A percentile compares a stretch with the other conserved stretches of the same genome.
Conservation (phyloP, 2,113 vertebrate genomes). For the Dasyornis broadbenti region DNA sequence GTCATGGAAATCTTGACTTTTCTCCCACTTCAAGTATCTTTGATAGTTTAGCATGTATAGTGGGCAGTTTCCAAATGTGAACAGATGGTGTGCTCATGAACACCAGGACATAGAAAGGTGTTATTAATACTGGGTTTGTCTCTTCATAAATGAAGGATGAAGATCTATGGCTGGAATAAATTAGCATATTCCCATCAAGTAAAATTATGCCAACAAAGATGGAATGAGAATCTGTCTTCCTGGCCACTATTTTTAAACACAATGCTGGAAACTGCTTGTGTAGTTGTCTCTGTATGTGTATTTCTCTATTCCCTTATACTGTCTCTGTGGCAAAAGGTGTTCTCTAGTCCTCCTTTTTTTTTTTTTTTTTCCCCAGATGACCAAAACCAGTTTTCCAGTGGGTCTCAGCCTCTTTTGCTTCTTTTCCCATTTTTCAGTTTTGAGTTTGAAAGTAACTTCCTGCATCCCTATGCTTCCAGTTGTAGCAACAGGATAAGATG, state of each 20-base stretch:
- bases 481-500: not conserved
- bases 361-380: not conserved
- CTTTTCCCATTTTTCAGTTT: not conserved
- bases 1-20: constrained; percentile 16
- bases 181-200: not conserved
- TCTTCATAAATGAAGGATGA: not conserved
- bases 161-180: not conserved
- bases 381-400: not conserved
- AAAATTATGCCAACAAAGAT: not conserved
- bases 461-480: not conserved
- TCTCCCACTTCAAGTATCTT: not conserved
- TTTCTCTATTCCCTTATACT: not conserved
- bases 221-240: not conserved
- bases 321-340: not conserved
- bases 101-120: not conserved
- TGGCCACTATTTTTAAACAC: not conserved
- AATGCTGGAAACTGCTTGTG: not conserved
- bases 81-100: not conserved
- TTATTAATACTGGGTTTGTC: not conserved
- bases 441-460: not conserved
- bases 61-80: not conserved
- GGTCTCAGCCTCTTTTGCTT: not conserved
- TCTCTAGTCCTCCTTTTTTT: not conserved
- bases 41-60: not conserved
- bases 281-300: not conserved